A percentile compares a stretch with the other conserved stretches of the same genome.
These are phyloP conservation scores for Nesidiocoris tenuis DNA, from an alignment of 2,888 invertebrate genomes.

Conservation along the genomic window DNA sequence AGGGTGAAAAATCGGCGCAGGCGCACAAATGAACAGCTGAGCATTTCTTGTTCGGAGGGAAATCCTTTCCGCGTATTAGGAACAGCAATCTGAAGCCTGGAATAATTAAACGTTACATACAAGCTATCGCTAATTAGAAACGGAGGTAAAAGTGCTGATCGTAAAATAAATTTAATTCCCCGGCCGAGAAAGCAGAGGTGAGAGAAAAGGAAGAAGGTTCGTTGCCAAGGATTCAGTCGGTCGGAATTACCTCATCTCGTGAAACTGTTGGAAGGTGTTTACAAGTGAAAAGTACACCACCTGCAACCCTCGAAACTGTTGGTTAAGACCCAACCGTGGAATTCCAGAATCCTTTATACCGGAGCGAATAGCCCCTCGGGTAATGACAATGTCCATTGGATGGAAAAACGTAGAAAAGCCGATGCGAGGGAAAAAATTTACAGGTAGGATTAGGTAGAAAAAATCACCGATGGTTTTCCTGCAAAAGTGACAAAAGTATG, in stretches of 20 bases:
- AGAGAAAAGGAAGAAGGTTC: not conserved
- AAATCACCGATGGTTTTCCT: too few species aligned
- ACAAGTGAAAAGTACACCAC: not conserved
- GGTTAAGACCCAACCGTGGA: not conserved
- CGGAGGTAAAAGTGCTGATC: slow-evolving; percentile 9
- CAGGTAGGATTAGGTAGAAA: too few species aligned
- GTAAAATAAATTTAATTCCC: slow-evolving; percentile 23
- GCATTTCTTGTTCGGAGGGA: not conserved
- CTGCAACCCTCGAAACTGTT: not conserved
- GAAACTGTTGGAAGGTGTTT: not conserved
- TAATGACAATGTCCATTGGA: not conserved
- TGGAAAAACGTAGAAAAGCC: not conserved
- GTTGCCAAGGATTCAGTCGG: not conserved
- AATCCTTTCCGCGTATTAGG: not conserved
- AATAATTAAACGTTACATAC: slow-evolving; percentile 1
- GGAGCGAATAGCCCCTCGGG: not conserved
- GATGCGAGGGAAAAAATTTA: too few species aligned
- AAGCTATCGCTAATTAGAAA: slow-evolving; percentile 28
- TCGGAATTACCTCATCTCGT: not conserved
- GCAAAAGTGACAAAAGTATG: too few species aligned
- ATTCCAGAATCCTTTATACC: not conserved
- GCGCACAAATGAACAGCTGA: not conserved
- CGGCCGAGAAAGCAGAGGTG: not conserved
- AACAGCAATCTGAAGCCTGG: not conserved
- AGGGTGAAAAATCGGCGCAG: not conserved